Conservation (phyloP, 2,888 invertebrate species). For the Trachelus iudaicus region DNA sequence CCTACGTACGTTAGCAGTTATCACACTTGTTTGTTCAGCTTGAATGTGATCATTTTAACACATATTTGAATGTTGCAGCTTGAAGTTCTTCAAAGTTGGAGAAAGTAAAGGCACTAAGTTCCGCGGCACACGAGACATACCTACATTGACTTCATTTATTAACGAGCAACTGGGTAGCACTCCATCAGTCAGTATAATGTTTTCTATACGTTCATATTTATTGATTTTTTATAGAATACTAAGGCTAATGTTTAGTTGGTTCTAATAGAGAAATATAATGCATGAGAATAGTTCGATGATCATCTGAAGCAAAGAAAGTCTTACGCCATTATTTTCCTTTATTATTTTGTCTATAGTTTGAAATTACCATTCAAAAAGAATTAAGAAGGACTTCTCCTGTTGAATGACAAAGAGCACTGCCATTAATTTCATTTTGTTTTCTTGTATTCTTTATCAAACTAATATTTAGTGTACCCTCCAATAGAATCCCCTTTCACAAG, state of each 20-base stretch:
- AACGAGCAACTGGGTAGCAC: constrained; percentile 75
- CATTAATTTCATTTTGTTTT: neutral
- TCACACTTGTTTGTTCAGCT: neutral
- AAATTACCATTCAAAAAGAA: neutral
- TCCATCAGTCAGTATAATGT: constrained; percentile 43
- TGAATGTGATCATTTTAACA: neutral
- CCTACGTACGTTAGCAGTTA: constrained; percentile 65
- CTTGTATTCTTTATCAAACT: neutral
- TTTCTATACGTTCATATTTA: neutral
- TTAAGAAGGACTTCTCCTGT: neutral
- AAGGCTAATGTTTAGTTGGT: neutral
- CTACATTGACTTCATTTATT: constrained; percentile 80
- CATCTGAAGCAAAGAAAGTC: neutral
- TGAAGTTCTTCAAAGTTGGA: constrained; percentile 82
- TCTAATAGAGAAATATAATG: neutral
- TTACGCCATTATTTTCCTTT: neutral
- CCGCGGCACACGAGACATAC: constrained; percentile 81
- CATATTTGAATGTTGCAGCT: constrained; percentile 62
- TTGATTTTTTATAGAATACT: neutral
- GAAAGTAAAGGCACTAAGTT: constrained; percentile 78
- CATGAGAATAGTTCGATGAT: neutral
- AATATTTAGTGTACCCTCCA: neutral
- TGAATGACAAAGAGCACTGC: neutral
- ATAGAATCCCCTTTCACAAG: neutral
- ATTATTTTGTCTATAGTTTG: neutral